phyloP scores from a whole-genome alignment of 2,797 vertebrate species.

The Lepilemur septentrionalis region DNA sequence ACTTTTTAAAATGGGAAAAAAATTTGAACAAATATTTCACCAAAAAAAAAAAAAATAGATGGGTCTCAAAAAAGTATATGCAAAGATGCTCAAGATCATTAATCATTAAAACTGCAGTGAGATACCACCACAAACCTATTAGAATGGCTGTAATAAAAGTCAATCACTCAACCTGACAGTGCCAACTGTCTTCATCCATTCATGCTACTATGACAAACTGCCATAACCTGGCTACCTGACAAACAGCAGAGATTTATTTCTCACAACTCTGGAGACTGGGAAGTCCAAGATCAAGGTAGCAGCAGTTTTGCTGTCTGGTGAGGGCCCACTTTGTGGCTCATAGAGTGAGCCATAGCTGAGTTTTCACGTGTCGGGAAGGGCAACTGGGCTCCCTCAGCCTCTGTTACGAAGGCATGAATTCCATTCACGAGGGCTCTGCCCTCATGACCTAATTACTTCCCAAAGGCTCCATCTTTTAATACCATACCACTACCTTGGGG shows the following conservation, averaged over 20 bases:
- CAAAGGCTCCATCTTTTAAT: neutral
- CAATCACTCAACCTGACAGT: neutral
- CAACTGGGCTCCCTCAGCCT: neutral
- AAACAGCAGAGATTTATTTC: neutral
- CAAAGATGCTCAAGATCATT: neutral
- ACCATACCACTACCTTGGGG: neutral
- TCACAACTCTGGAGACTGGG: neutral
- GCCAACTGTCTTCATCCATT: neutral
- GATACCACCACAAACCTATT: neutral
- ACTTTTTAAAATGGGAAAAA: neutral
- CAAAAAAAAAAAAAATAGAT: neutral
- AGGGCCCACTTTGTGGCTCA: neutral
- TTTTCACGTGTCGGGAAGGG: neutral
- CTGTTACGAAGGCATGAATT: neutral
- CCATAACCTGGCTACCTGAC: neutral
- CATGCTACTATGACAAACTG: neutral
- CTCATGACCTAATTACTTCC: neutral
- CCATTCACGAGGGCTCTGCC: neutral
- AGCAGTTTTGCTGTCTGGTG: neutral
- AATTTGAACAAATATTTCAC: neutral
- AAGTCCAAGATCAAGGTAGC: neutral
- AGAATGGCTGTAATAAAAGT: neutral
- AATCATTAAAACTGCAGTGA: neutral
- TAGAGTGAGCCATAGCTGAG: neutral
- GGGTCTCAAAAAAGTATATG: neutral